Conservation (phyloP, 2,888 invertebrate species). For the Himalopsyche japonica region DNA sequence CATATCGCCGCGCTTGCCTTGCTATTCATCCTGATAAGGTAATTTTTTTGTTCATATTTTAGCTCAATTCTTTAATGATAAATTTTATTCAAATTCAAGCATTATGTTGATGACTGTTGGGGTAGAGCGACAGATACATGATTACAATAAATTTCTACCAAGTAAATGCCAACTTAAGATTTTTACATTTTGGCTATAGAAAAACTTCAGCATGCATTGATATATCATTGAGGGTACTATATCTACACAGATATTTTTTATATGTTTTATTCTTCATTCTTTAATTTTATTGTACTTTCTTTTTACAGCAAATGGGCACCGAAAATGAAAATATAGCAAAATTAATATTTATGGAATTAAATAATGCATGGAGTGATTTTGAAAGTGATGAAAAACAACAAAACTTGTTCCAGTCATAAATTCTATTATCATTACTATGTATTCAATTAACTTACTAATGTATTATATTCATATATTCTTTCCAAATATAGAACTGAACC, state of each 20-base stretch:
- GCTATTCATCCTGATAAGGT: conserved; percentile 99
- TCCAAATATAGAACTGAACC: background rate
- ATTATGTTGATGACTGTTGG: no score
- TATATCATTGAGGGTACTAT: no score
- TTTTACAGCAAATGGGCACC: conserved; percentile 85
- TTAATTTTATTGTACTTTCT: no score
- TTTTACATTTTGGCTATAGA: no score
- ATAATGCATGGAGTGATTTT: conserved; percentile 98
- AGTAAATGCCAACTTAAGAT: no score
- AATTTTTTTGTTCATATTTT: conserved; percentile 39
- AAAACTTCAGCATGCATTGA: no score
- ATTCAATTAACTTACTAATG: background rate
- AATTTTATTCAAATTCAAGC: no score
- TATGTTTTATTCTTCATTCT: no score
- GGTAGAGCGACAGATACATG: no score
- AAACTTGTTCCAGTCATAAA: conserved; percentile 64
- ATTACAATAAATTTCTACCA: no score
- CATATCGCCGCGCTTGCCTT: conserved; percentile 92
- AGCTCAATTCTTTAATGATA: background rate
- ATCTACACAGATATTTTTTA: no score
- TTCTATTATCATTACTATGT: background rate
- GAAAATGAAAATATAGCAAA: conserved; percentile 92
- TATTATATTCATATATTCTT: background rate
- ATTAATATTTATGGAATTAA: conserved; percentile 97
- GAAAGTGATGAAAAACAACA: conserved; percentile 84